These are phyloP conservation scores for Tadarida brasiliensis DNA, from an alignment of 2,797 vertebrate genomes.

Conservation along the genomic window DNA sequence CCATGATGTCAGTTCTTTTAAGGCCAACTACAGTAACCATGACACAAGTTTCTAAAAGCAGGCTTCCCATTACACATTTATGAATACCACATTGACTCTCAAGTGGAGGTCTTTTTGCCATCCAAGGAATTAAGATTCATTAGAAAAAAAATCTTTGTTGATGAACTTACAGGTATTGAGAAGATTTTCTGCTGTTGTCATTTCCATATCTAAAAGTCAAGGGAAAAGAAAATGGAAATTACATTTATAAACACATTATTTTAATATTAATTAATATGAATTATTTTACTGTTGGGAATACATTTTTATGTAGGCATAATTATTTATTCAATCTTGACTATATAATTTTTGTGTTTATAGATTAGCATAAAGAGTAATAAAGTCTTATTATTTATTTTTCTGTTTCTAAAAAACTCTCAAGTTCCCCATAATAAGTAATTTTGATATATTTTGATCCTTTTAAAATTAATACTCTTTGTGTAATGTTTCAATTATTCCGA, in stretches of 20 bases:
- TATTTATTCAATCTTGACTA: conserved; percentile 23
- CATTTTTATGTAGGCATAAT: not conserved
- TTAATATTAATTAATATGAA: conserved; percentile 35
- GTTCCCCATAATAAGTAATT: conserved; percentile 7
- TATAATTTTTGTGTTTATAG: conserved; percentile 23
- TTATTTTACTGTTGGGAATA: not conserved
- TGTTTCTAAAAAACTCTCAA: conserved; percentile 49
- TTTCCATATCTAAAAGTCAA: conserved; percentile 82
- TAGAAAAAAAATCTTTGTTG: conserved; percentile 39
- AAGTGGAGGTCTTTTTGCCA: not conserved
- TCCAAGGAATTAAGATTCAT: not conserved
- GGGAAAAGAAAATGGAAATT: conserved; percentile 70
- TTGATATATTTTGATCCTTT: conserved; percentile 1
- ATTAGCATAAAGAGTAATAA: conserved; percentile 34
- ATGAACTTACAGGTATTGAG: conserved; percentile 87
- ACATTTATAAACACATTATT: not conserved
- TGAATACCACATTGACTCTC: not conserved
- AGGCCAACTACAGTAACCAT: not conserved
- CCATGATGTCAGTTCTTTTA: not conserved
- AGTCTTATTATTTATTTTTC: conserved; percentile 9
- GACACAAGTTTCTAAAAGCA: conserved; percentile 9
- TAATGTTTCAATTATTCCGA: conserved; percentile 43
- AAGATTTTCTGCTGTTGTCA: conserved; percentile 84
- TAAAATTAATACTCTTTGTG: conserved; percentile 6
- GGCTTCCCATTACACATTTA: not conserved